Percentiles rank a stretch among this genome's conserved stretches.
These are phyloP conservation scores for Azemiops feae DNA, from an alignment of 2,113 vertebrate species.

Conservation along the genomic window DNA sequence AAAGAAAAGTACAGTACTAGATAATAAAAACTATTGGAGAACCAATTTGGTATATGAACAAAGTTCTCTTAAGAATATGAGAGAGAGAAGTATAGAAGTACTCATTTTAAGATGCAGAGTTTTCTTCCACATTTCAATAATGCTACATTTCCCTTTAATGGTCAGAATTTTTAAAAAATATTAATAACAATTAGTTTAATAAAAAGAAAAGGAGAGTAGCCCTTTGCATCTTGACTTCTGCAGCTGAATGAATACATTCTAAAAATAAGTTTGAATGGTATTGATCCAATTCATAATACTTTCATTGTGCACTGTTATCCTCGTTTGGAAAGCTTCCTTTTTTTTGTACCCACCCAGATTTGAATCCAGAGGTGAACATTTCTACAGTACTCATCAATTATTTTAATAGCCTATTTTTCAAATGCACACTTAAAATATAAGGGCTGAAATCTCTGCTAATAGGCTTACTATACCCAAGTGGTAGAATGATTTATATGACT, in stretches of 20 bases:
- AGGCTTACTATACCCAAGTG: constrained; percentile 44
- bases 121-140: background rate
- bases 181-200: constrained; percentile 2
- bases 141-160: background rate
- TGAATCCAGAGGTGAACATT: constrained; percentile 25
- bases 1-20: background rate
- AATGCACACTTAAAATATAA: constrained; percentile 40
- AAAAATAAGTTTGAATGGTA: constrained; percentile 20
- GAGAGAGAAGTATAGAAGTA: background rate
- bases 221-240: background rate
- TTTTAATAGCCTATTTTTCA: constrained; percentile 52
- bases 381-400: constrained; percentile 22
- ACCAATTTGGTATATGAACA: background rate
- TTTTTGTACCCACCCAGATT: background rate
- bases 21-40: background rate
- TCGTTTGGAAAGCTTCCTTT: constrained; percentile 21
- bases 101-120: background rate
- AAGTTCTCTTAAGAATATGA: background rate
- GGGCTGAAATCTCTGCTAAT: constrained; percentile 35
- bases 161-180: background rate
- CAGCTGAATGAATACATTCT: constrained; percentile 16
- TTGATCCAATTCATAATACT: constrained; percentile 21
- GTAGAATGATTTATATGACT: constrained; percentile 23
- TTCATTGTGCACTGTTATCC: constrained; percentile 28
- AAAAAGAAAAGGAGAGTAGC: constrained; percentile 7